Percentiles rank a stretch among this genome's conserved stretches.
Conservation (phyloP, 2,797 vertebrate genomes). For the Thunnus albacares region DNA sequence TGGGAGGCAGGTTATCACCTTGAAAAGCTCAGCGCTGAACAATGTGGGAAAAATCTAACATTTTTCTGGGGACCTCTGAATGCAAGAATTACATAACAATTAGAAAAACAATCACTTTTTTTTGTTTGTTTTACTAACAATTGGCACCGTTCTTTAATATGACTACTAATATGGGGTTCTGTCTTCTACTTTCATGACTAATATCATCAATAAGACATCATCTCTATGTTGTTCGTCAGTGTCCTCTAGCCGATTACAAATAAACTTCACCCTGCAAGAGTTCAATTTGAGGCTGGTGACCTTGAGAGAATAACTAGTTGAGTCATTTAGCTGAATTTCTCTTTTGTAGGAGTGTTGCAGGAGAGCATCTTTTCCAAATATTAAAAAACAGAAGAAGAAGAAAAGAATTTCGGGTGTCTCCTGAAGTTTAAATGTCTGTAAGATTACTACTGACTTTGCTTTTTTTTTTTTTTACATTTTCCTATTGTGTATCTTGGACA, state of each 20-base stretch:
- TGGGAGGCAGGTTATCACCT: not conserved
- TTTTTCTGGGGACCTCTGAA: not conserved
- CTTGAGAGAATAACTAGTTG: conserved; percentile 13
- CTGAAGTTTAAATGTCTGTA: not conserved
- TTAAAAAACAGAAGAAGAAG: not conserved
- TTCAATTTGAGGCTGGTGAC: conserved; percentile 8
- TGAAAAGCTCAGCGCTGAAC: not conserved
- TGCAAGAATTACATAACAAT: not conserved
- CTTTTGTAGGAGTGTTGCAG: conserved; percentile 1
- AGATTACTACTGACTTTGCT: not conserved
- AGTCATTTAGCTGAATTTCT: not conserved
- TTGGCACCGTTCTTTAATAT: not conserved
- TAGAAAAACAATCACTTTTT: not conserved
- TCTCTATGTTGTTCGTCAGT: conserved; percentile 12
- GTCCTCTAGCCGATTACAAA: conserved; percentile 20
- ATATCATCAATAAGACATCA: conserved; percentile 5
- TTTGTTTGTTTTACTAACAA: too few relatives aligned
- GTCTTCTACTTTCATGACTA: not conserved
- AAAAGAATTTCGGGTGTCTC: not conserved
- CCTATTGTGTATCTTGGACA: conserved; percentile 1
- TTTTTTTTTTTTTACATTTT: not conserved
- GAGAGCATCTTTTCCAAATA: conserved; percentile 6
- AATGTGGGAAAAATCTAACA: not conserved
- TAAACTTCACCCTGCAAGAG: conserved; percentile 16
- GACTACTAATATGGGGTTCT: not conserved